Percentiles rank a stretch among this genome's conserved stretches.
phyloP scores from a whole-genome alignment of 2,797 vertebrate species.

The Sebastiscus albofasciatus region DNA sequence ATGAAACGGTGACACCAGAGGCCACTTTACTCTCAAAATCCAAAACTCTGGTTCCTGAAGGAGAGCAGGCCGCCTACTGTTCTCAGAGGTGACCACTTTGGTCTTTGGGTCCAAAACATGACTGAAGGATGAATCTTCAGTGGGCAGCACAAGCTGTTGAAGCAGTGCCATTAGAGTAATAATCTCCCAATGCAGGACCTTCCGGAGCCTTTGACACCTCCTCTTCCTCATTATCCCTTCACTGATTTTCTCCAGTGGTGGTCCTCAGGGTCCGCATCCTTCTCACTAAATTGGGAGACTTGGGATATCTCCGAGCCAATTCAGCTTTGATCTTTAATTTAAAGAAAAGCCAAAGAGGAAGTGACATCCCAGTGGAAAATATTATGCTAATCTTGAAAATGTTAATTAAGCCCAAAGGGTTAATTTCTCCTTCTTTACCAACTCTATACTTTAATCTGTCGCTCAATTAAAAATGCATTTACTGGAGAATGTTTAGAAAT shows the following conservation, averaged over 20 bases:
- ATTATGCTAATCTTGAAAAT: slow-evolving; percentile 82
- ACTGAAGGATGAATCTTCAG: slow-evolving; percentile 42
- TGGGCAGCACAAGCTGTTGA: slow-evolving; percentile 32
- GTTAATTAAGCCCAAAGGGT: slow-evolving; percentile 83
- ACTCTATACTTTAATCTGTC: slow-evolving; percentile 69
- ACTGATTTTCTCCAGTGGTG: slow-evolving; percentile 51
- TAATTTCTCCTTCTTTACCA: slow-evolving; percentile 77
- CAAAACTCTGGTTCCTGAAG: not conserved
- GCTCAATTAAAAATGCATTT: slow-evolving; percentile 60
- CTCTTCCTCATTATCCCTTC: slow-evolving; percentile 53
- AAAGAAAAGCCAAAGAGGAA: slow-evolving; percentile 59
- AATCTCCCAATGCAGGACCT: slow-evolving; percentile 58
- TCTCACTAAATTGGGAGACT: slow-evolving; percentile 69
- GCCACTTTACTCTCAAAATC: not conserved
- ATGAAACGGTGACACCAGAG: slow-evolving; percentile 8
- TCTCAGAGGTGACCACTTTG: not conserved
- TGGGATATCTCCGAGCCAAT: slow-evolving; percentile 69
- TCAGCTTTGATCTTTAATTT: slow-evolving; percentile 78
- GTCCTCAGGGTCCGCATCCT: slow-evolving; percentile 65
- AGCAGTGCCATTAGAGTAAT: slow-evolving; percentile 47
- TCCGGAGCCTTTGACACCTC: slow-evolving; percentile 49
- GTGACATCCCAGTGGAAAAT: slow-evolving; percentile 72
- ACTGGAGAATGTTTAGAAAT: slow-evolving; percentile 62
- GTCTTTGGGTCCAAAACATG: slow-evolving; percentile 9
- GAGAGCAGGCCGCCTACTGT: not conserved